These are phyloP conservation scores for Aldrovandia affinis DNA, from an alignment of 2,797 vertebrate species.

Conservation along the genomic window DNA sequence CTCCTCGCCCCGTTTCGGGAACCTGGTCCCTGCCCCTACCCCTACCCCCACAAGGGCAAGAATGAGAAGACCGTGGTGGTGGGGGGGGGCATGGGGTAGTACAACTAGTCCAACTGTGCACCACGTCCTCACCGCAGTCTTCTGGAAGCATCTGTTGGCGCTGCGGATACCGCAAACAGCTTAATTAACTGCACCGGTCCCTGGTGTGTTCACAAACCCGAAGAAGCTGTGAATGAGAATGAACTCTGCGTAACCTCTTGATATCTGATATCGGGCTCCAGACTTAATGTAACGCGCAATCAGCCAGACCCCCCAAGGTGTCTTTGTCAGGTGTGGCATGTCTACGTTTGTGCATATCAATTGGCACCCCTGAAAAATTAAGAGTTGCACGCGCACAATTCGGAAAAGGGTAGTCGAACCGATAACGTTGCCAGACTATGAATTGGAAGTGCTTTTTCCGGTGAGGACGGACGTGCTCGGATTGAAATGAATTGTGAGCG, in stretches of 20 bases:
- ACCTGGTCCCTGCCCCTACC: not conserved
- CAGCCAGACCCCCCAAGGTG: not conserved
- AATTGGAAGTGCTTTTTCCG: not conserved
- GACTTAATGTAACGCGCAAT: slow-evolving; percentile 6
- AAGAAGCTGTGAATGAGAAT: slow-evolving; percentile 1
- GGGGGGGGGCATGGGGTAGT: no score
- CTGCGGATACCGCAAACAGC: not conserved
- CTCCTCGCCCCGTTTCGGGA: not conserved
- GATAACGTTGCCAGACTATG: no score
- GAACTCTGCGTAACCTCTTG: not conserved
- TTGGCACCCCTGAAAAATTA: not conserved
- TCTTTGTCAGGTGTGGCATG: not conserved
- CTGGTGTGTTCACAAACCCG: not conserved
- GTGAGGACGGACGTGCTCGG: not conserved
- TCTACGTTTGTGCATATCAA: not conserved
- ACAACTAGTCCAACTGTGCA: not conserved
- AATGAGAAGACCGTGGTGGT: not conserved
- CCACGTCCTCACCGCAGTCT: not conserved
- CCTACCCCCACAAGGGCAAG: not conserved
- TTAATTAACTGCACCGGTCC: not conserved
- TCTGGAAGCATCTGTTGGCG: not conserved
- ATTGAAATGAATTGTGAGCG: not conserved
- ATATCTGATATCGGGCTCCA: not conserved
- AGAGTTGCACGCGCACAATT: not conserved
- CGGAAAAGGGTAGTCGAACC: no score